Base-by-base conservation (phyloP, 2,888 invertebrate genomes). In the Alitta virens region DNA sequence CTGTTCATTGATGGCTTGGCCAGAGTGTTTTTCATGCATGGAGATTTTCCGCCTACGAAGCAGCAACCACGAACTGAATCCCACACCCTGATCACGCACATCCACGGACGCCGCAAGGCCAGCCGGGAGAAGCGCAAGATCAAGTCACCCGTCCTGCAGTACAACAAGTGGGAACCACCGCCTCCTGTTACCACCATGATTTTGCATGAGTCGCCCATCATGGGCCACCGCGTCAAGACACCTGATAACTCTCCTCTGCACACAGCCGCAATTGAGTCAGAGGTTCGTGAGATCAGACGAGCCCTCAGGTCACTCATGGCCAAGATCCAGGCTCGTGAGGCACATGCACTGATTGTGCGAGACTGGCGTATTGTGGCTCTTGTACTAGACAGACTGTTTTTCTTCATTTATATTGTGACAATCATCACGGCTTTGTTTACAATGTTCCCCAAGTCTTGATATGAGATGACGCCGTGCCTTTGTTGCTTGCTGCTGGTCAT, bases 341-440 rank as follows among this genome's bases (percentile, higher is more conserved):
- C 67, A 25, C 70, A 69, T 46, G 76, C 78, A 56, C 72, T 73
- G 52, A 71, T 77, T 24, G 72, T 73, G 3, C 66, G 74, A 60
- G 79, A 80, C 63, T 80, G 80, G 80, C 72, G 77, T 60, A 67
- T 78, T 9, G 76, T 80, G 46, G 78, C 80, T 1, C 71, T 79
- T 18, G 78, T 78, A 18, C 58, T 80, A 3, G 80, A 80, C 66
- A 64, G 80, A 57, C 63, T 79, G n/a, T 79, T 80, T 63, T 80
- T 80, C 72, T 77, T 75, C 62, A 58, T 75, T n/a, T 80, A 78
- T 63, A 68, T 80, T 14, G n/a, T 73, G 24, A 73, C 75, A 33
- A 77, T 79, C 51, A 38, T 78, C 53, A 72, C 77, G 16, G 78
- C 78, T 2, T 72, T 79, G 40, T 72, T 73, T 55, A 75, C 78